Evolutionary conservation across 2,113 vertebrate species (phyloP).

Genomic region (Myotis brandtii): DNA sequence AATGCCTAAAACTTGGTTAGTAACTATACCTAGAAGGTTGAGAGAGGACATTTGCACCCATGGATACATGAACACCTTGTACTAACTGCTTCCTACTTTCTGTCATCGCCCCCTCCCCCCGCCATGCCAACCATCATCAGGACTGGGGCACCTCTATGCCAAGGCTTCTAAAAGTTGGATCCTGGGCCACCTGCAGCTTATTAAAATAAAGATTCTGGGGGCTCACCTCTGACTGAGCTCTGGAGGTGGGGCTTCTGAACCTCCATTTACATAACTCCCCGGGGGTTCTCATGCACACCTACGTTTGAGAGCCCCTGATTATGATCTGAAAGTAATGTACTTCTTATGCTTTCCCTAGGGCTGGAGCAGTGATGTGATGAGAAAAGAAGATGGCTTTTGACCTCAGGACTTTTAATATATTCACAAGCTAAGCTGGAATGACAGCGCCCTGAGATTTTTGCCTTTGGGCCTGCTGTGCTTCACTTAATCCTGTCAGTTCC

Average conservation of each 20-base stretch:
- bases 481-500: constrained; percentile 4
- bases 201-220: background rate
- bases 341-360: background rate
- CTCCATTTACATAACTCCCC: background rate
- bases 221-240: background rate
- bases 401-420: constrained; percentile 64
- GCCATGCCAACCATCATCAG: background rate
- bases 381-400: constrained; percentile 67
- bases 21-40: background rate
- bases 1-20: background rate
- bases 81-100: background rate
- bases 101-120: no score
- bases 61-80: background rate
- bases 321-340: constrained; percentile 43
- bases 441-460: background rate
- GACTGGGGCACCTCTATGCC: background rate
- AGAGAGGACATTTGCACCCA: background rate
- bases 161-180: background rate
- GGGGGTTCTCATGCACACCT: background rate
- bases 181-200: background rate
- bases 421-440: constrained; percentile 29
- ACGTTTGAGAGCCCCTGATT: background rate
- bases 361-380: constrained; percentile 38
- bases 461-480: background rate
- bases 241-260: background rate